Percentiles rank a stretch among this genome's conserved stretches.
Conservation (phyloP, 2,113 vertebrate species). For the Amphilophus citrinellus region DNA sequence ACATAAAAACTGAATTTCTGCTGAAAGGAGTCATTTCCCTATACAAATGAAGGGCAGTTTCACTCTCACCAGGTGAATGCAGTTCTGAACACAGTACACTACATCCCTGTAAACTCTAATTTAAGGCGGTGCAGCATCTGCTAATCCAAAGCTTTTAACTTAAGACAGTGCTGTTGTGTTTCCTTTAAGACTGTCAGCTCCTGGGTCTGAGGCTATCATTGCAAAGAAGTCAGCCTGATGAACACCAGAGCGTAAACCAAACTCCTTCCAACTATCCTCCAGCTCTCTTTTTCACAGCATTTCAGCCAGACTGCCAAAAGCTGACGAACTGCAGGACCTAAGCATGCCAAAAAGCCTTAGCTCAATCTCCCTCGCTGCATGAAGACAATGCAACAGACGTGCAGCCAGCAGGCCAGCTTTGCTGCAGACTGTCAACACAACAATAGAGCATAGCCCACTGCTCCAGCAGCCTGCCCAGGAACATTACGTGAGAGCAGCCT, state of each 20-base stretch:
- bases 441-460: constrained; percentile 50
- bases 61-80: neutral
- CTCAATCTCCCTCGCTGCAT: constrained; percentile 50
- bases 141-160: neutral
- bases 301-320: constrained; percentile 31
- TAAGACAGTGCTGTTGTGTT: neutral
- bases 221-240: neutral
- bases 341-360: constrained; percentile 45
- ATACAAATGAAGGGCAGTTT: constrained; percentile 26
- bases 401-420: constrained; percentile 46
- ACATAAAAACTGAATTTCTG: constrained; percentile 22
- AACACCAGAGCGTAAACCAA: neutral
- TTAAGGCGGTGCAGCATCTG: neutral
- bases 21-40: constrained; percentile 20
- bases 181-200: neutral
- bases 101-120: constrained; percentile 2
- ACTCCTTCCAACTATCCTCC: neutral
- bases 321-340: constrained; percentile 41
- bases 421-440: constrained; percentile 53
- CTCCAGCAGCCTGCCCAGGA: constrained; percentile 37
- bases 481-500: constrained; percentile 19
- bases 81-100: neutral
- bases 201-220: neutral
- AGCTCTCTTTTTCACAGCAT: constrained; percentile 25
- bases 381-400: constrained; percentile 63